These are phyloP conservation scores for Nematostella vectensis DNA, from an alignment of 92 coral and sea anemone species.

Conservation along the genomic window DNA sequence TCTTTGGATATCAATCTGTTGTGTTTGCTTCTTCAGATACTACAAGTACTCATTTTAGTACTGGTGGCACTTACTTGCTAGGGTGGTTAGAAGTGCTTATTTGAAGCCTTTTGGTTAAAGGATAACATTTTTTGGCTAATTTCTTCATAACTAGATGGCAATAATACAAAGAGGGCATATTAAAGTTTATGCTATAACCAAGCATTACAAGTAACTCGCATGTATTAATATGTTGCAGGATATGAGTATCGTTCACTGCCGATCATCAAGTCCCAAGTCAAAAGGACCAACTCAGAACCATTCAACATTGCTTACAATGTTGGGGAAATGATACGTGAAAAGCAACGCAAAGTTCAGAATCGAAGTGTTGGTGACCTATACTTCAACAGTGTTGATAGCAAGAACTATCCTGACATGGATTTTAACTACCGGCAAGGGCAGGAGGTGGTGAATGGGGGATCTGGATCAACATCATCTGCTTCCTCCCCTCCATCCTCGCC, in stretches of 20 bases:
- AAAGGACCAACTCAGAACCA: constrained; percentile 91
- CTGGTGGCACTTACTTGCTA: background rate
- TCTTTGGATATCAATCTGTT: background rate
- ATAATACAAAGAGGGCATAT: too few species aligned
- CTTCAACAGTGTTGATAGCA: constrained; percentile 46
- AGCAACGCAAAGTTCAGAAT: constrained; percentile 32
- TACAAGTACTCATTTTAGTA: background rate
- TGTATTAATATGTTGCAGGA: constrained; percentile 29
- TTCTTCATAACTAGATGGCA: too few species aligned
- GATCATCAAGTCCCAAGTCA: constrained; percentile 46
- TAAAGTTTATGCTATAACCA: too few species aligned
- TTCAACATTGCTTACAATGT: constrained; percentile 65
- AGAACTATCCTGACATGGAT: constrained; percentile 15
- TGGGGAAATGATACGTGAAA: constrained; percentile 42
- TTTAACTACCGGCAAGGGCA: constrained; percentile 10
- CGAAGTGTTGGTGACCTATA: constrained; percentile 84
- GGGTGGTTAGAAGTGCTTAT: constrained; percentile 3
- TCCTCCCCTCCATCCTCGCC: constrained; percentile 96
- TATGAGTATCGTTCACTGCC: constrained; percentile 79
- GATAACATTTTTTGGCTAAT: too few species aligned
- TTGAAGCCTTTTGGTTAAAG: too few species aligned
- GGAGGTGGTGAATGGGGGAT: constrained; percentile 43
- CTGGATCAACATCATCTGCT: constrained; percentile 73
- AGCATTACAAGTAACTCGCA: too few species aligned
- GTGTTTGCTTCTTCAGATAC: background rate